A percentile compares a stretch with the other conserved stretches of the same genome.
Evolutionary conservation across 2,888 invertebrate genomes (phyloP).

Genomic region (Coleophora deauratella): DNA sequence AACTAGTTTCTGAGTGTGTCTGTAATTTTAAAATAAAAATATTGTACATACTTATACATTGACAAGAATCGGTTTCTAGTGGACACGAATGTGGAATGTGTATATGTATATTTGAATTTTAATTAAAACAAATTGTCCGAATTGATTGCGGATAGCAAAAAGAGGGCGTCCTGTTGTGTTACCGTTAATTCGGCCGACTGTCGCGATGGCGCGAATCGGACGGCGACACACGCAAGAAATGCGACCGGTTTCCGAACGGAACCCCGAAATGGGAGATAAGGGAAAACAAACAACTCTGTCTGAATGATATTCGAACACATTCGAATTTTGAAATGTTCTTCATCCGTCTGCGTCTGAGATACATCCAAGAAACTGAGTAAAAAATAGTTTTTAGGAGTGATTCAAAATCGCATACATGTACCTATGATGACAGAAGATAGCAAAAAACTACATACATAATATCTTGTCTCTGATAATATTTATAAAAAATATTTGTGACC

Average conservation of each 20-base stretch:
- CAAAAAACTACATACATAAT: no score
- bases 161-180: constrained; percentile 40
- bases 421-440: no score
- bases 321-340: constrained; percentile 33
- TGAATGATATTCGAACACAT: constrained; percentile 30
- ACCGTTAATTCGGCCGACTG: constrained; percentile 43
- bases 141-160: constrained; percentile 55
- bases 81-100: constrained; percentile 36
- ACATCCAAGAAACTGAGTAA: no score
- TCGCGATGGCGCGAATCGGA: constrained; percentile 52
- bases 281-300: constrained; percentile 43
- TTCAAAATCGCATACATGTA: no score
- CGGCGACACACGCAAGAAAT: constrained; percentile 55
- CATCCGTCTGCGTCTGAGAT: constrained; percentile 2
- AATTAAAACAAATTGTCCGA: constrained; percentile 58
- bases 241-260: constrained; percentile 46
- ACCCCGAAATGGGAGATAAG: constrained; percentile 52
- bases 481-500: no score
- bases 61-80: constrained; percentile 54
- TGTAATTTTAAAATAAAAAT: constrained; percentile 28
- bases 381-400: no score
- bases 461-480: no score
- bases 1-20: constrained; percentile 61
- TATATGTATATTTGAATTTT: constrained; percentile 53
- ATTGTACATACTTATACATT: constrained; percentile 27